A percentile compares a stretch with the other conserved stretches of the same genome.
Evolutionary conservation across 2,888 invertebrate genomes (phyloP).

Genomic region (Chromoteleia sp.): DNA sequence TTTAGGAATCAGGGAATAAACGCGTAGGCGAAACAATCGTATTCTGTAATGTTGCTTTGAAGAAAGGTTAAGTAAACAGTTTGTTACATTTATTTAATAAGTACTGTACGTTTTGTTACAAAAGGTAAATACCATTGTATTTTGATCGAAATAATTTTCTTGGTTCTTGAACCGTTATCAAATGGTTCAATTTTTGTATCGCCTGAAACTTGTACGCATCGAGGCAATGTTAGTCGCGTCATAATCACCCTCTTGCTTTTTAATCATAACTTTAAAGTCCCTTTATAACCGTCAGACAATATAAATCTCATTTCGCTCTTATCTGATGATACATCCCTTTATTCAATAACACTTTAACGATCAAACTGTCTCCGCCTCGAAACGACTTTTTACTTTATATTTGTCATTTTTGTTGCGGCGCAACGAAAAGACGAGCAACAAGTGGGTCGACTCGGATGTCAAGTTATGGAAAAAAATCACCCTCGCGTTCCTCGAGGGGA

Average conservation of each 20-base stretch:
- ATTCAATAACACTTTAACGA: slow-evolving; percentile 49
- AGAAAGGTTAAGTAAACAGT: too few relatives aligned
- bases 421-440: slow-evolving; percentile 75
- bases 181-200: too few relatives aligned
- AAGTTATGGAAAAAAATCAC: slow-evolving; percentile 84
- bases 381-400: slow-evolving; percentile 49
- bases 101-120: too few relatives aligned
- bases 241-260: background rate
- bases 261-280: slow-evolving; percentile 6
- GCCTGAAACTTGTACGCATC: background rate
- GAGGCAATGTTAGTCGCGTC: background rate
- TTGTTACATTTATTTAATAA: too few relatives aligned
- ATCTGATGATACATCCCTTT: slow-evolving; percentile 43
- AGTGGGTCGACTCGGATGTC: slow-evolving; percentile 79
- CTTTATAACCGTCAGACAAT: background rate
- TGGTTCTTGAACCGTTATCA: too few relatives aligned
- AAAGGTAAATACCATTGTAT: too few relatives aligned
- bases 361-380: slow-evolving; percentile 40
- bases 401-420: slow-evolving; percentile 59
- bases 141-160: too few relatives aligned
- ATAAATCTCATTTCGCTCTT: slow-evolving; percentile 18
- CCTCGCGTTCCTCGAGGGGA: slow-evolving; percentile 77
- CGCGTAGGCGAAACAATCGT: too few relatives aligned
- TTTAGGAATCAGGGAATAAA: too few relatives aligned
- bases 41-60: too few relatives aligned